A percentile compares a stretch with the other conserved stretches of the same genome.
Conservation (phyloP, 2,113 vertebrate species). For the Megaptera novaeangliae region DNA sequence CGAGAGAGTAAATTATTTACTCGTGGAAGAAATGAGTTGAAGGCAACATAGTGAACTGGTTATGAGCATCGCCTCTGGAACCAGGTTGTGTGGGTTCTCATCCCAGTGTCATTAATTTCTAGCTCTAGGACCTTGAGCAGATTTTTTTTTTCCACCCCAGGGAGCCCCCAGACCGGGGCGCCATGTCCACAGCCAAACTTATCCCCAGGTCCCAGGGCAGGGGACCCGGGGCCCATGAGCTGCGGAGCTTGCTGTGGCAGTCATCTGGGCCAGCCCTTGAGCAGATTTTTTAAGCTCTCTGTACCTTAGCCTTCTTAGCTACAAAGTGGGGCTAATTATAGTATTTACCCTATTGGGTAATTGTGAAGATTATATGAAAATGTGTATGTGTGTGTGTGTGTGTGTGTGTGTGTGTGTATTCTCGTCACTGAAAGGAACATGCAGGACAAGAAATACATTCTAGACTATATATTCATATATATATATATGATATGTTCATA, state of each 20-base stretch:
- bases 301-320: background rate
- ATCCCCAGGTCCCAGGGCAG: slow-evolving; percentile 44
- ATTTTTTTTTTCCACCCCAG: too few relatives aligned
- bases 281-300: background rate
- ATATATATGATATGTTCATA: background rate
- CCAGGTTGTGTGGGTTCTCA: background rate
- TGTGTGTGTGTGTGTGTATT: background rate
- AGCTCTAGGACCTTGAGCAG: background rate
- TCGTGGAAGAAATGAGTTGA: background rate
- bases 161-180: fast-evolving
- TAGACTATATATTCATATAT: background rate
- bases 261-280: slow-evolving; percentile 57
- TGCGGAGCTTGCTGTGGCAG: slow-evolving; percentile 63
- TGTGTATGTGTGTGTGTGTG: background rate
- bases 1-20: background rate
- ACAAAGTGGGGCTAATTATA: background rate
- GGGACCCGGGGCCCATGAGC: slow-evolving; percentile 42
- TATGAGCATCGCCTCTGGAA: background rate
- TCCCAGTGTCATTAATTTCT: background rate
- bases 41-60: background rate
- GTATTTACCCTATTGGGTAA: background rate
- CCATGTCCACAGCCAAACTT: slow-evolving; percentile 32
- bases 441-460: background rate
- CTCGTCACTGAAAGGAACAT: background rate
- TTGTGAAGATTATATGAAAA: background rate